Evolutionary conservation across 1,140 invertebrate species (phyloP).

Genomic region (Hylaeus anthracinus): DNA sequence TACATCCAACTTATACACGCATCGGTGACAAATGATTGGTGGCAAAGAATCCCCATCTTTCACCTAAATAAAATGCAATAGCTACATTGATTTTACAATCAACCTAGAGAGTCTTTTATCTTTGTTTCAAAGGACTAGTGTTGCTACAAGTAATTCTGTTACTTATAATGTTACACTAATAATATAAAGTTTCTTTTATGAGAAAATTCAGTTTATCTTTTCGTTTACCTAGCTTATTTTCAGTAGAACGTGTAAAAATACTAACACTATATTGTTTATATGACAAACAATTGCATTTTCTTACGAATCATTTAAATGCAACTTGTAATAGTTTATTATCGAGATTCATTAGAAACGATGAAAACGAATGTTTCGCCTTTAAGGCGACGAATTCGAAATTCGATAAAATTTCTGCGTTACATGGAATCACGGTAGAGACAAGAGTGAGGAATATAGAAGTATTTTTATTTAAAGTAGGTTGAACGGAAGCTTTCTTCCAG

Average conservation of each 20-base stretch:
- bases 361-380: not conserved
- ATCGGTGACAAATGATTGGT: constrained; percentile 80
- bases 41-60: constrained; percentile 80
- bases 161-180: not conserved
- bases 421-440: not conserved
- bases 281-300: not conserved
- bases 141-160: not conserved
- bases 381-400: too few species aligned
- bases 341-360: not conserved
- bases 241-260: too few species aligned
- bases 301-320: not conserved
- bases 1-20: constrained; percentile 80
- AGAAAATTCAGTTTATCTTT: not conserved
- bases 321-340: not conserved
- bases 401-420: not conserved
- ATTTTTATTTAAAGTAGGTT: constrained; percentile 36
- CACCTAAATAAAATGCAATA: constrained; percentile 72
- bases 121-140: not conserved
- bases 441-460: not conserved
- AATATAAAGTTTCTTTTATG: not conserved
- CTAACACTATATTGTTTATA: not conserved
- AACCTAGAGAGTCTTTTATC: not conserved
- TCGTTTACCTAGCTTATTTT: not conserved
- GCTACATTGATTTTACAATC: not conserved
- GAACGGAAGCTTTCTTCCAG: constrained; percentile 24